These are phyloP conservation scores for Netelia inedita DNA, from an alignment of 2,888 invertebrate genomes.

Conservation along the genomic window DNA sequence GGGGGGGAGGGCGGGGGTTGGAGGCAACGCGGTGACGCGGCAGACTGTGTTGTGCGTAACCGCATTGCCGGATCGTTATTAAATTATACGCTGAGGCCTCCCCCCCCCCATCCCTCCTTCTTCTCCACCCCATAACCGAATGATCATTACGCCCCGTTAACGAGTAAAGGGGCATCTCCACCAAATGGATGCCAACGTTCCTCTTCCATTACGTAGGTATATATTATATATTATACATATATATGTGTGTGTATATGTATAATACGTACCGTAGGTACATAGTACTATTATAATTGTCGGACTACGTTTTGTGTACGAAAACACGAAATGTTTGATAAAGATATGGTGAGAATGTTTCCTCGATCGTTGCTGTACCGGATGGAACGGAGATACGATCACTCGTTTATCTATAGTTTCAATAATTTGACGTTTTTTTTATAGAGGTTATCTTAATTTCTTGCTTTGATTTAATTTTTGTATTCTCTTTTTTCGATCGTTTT, in stretches of 20 bases:
- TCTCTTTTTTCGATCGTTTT: too few species aligned
- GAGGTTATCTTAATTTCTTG: too few species aligned
- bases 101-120: too few species aligned
- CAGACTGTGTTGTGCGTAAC: slow-evolving; percentile 79
- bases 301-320: too few species aligned
- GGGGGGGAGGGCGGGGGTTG: not conserved
- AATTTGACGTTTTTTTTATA: too few species aligned
- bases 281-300: too few species aligned
- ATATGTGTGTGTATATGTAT: not conserved
- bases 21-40: slow-evolving; percentile 77
- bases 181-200: not conserved
- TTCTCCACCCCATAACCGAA: slow-evolving; percentile 79
- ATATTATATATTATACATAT: too few species aligned
- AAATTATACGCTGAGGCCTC: slow-evolving; percentile 81
- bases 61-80: slow-evolving; percentile 82
- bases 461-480: too few species aligned
- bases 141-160: slow-evolving; percentile 83
- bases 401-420: too few species aligned
- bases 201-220: not conserved
- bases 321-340: not conserved
- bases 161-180: slow-evolving; percentile 71
- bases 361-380: too few species aligned
- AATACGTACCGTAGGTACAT: not conserved
- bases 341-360: not conserved
- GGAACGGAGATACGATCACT: too few species aligned